Base-by-base conservation (phyloP, 2,113 vertebrate genomes). In the Pollimyrus isidori region DNA sequence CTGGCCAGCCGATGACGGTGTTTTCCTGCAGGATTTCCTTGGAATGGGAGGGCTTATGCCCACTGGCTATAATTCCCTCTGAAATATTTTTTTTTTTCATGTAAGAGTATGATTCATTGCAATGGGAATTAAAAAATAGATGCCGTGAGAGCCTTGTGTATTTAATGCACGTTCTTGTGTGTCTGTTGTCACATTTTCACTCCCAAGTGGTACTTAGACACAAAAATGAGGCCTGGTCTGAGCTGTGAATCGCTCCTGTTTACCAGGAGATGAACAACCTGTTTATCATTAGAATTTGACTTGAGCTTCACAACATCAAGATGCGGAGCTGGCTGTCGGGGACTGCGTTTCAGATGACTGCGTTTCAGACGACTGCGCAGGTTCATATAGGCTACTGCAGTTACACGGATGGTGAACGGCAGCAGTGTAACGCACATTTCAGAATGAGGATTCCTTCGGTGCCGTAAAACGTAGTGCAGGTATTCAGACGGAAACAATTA, bases 301-400 rank as follows among this genome's bases (percentile, higher is more conserved):
- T 85, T 3, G 45, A 48, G 15, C 21, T n/a, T 45, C 21, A 0
- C 21, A 9, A 21, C 45, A 48, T 49, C 13, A 48, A 21, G 21
- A 48, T 26, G 17, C n/a, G 1, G 17, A 35, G 73, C 35, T 42
- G 73, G 19, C 13, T 19, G 6, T 80, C 17, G 7, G 23, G 21
- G 45, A 26, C 50, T 86, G 23, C 23, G 13, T 49, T 26, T 26
- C 23, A 23, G 83, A 46, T 26, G 46, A 48, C 45, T 6, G 2
- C 5, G 48, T 49, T 26, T 26, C 23, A 23, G 83, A 46, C 48
- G 46, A 48, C 45, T 6, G 2, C 5, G 48, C 83, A n/a, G 45
- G 46, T 86, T 86, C n/a, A 86, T 86, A 86, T 50, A n/a, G n/a
- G n/a, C n/a, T n/a, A 50, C 26, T 84, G 82, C 42, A 84, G 82